Conservation (phyloP, 1,140 invertebrate genomes). For the Tetranychus urticae region DNA sequence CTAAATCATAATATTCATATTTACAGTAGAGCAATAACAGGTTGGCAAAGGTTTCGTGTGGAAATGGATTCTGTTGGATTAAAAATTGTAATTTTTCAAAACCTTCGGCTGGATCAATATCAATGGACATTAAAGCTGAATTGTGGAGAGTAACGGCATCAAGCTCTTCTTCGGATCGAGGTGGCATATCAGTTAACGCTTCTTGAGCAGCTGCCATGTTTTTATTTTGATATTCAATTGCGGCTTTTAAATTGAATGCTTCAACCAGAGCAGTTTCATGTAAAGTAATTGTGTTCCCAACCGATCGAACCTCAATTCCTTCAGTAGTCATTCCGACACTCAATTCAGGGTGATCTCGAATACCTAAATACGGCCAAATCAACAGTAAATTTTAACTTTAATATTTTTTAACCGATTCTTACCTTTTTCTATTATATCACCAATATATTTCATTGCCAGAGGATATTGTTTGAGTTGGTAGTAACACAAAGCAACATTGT, state of each 20-base stretch:
- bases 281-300: constrained; percentile 84
- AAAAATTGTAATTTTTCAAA: constrained; percentile 95
- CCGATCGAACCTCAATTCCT: constrained; percentile 81
- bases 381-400: not conserved
- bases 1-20: constrained; percentile 90
- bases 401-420: not conserved
- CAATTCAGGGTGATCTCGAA: constrained; percentile 87
- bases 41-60: constrained; percentile 92
- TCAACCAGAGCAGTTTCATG: constrained; percentile 92
- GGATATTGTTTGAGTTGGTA: constrained; percentile 83
- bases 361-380: constrained; percentile 24
- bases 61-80: constrained; percentile 74
- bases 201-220: constrained; percentile 78
- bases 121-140: constrained; percentile 84
- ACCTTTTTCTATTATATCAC: constrained; percentile 78
- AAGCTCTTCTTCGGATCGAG: constrained; percentile 75
- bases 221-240: constrained; percentile 89
- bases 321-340: constrained; percentile 95
- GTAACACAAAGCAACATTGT: constrained; percentile 86
- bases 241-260: constrained; percentile 94
- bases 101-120: constrained; percentile 62
- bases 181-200: constrained; percentile 92
- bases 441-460: constrained; percentile 29
- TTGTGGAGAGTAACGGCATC: constrained; percentile 96
- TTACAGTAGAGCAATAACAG: constrained; percentile 82